Conservation (phyloP, 2,113 vertebrate genomes). For the Scatophagus argus region DNA sequence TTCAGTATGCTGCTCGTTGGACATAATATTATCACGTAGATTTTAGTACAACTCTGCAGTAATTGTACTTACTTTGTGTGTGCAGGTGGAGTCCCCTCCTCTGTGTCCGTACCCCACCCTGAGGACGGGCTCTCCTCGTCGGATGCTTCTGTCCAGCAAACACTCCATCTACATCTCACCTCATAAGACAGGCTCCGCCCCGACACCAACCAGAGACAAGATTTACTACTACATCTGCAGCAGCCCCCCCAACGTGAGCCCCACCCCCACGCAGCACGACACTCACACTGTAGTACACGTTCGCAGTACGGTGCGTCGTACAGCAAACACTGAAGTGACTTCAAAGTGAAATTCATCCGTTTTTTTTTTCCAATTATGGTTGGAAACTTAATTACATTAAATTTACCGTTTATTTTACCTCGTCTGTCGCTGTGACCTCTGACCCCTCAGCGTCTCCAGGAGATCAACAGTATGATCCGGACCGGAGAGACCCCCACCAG, state of each 20-base stretch:
- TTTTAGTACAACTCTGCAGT: no score
- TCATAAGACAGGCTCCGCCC: slow-evolving; percentile 84
- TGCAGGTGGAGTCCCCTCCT: slow-evolving; percentile 86
- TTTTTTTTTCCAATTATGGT: no score
- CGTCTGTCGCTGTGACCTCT: slow-evolving; percentile 20
- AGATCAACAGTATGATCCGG: slow-evolving; percentile 96
- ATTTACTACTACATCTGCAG: slow-evolving; percentile 95
- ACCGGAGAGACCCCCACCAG: slow-evolving; percentile 93
- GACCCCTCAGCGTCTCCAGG: slow-evolving; percentile 87
- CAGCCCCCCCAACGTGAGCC: slow-evolving; percentile 92
- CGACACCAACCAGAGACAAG: slow-evolving; percentile 88
- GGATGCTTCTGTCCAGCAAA: slow-evolving; percentile 91
- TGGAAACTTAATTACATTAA: no score
- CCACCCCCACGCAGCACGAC: not conserved
- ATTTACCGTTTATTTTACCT: no score
- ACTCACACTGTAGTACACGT: no score
- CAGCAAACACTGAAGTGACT: no score
- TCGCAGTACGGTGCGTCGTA: no score
- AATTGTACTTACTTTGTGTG: no score
- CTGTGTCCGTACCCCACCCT: slow-evolving; percentile 91
- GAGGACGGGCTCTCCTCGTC: slow-evolving; percentile 88
- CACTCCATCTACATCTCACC: slow-evolving; percentile 93
- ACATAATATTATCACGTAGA: no score
- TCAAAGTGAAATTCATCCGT: no score
- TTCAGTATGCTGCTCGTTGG: no score